These are phyloP conservation scores for Scrobipalpa atriplicella DNA, from an alignment of 2,888 invertebrate species.

Conservation along the genomic window DNA sequence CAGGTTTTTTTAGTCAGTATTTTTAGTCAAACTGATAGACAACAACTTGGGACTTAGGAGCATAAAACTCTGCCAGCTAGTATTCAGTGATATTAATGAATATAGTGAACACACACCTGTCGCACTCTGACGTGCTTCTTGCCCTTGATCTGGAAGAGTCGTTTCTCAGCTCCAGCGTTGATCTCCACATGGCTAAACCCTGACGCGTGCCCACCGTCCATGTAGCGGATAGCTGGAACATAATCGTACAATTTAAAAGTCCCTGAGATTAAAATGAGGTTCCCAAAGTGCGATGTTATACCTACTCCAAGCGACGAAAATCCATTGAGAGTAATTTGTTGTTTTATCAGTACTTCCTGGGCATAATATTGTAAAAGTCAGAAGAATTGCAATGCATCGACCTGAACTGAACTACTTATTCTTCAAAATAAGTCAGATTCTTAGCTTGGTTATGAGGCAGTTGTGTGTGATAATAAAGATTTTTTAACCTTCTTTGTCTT, in stretches of 20 bases:
- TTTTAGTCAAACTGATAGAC: too few relatives aligned
- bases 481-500: too few relatives aligned
- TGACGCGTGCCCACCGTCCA: constrained; percentile 92
- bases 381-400: too few relatives aligned
- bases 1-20: too few relatives aligned
- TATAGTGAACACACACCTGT: constrained; percentile 82
- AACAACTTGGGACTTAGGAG: too few relatives aligned
- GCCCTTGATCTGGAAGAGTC: constrained; percentile 95
- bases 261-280: too few relatives aligned
- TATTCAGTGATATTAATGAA: too few relatives aligned
- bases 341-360: too few relatives aligned
- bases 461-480: too few relatives aligned
- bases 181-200: constrained; percentile 94
- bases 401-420: background rate
- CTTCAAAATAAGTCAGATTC: background rate
- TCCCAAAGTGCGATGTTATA: background rate
- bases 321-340: background rate
- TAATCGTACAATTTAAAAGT: background rate
- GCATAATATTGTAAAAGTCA: too few relatives aligned
- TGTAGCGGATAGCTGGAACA: constrained; percentile 87
- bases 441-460: background rate
- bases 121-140: constrained; percentile 92
- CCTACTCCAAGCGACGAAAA: background rate
- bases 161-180: constrained; percentile 87
- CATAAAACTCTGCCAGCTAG: too few relatives aligned